phyloP scores from a whole-genome alignment of 2,113 vertebrate species.

The Delphinapterus leucas region DNA sequence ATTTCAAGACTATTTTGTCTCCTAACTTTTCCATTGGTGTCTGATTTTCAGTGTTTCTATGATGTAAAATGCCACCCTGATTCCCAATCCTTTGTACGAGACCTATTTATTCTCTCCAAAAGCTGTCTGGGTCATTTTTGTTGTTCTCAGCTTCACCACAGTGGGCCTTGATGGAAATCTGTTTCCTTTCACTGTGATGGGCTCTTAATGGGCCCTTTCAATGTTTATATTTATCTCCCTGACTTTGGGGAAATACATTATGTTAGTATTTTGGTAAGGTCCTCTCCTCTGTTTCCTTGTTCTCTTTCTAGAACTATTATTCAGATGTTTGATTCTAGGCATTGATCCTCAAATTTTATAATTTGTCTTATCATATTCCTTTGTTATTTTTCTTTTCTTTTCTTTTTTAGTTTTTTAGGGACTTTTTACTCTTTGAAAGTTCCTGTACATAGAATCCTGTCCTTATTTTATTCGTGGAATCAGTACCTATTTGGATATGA shows the following conservation, averaged over 20 bases:
- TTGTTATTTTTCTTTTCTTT: neutral
- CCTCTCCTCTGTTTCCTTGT: neutral
- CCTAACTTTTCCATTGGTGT: neutral
- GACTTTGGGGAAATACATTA: neutral
- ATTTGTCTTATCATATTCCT: neutral
- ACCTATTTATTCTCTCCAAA: neutral
- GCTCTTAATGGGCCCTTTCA: neutral
- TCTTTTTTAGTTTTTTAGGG: neutral
- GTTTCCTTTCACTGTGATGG: neutral
- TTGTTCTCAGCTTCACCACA: neutral
- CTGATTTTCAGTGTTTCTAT: neutral
- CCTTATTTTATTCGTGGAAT: neutral
- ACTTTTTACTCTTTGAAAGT: neutral
- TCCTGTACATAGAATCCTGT: neutral
- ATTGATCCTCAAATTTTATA: neutral
- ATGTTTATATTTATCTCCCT: neutral
- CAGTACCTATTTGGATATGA: neutral
- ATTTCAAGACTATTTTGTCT: neutral
- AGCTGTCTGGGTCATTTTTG: neutral
- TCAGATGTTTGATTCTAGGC: neutral
- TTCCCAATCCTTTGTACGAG: neutral
- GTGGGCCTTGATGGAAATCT: neutral
- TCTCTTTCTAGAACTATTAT: neutral
- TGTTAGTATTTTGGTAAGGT: neutral
- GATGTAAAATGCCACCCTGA: neutral